Percentiles rank a stretch among this genome's conserved stretches.
These are phyloP conservation scores for Drosophila paranaensis DNA, from an alignment of 2,888 invertebrate species.

Conservation along the genomic window DNA sequence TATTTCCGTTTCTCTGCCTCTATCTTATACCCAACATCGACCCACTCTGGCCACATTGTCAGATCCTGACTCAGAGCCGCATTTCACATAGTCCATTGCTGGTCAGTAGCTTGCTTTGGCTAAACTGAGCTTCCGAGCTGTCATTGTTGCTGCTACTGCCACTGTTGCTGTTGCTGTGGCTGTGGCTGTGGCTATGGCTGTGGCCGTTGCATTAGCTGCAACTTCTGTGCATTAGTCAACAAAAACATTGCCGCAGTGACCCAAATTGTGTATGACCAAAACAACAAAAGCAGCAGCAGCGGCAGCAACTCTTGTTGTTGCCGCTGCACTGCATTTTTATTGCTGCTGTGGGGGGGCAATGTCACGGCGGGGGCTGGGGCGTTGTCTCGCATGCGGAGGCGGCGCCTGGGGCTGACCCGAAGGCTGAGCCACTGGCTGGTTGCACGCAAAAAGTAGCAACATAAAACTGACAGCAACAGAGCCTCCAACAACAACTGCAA, in stretches of 20 bases:
- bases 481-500: constrained; percentile 36
- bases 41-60: neutral
- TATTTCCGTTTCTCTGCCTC: too few relatives aligned
- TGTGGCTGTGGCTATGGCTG: too few relatives aligned
- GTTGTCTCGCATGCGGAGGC: neutral
- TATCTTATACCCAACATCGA: neutral
- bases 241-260: constrained; percentile 79
- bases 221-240: constrained; percentile 62
- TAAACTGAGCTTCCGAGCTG: constrained; percentile 19
- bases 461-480: constrained; percentile 61
- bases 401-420: neutral
- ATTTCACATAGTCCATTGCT: neutral
- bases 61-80: constrained; percentile 7
- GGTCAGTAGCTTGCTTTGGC: constrained; percentile 33
- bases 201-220: constrained; percentile 35
- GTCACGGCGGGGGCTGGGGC: constrained; percentile 27
- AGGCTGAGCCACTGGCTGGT: constrained; percentile 10
- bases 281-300: constrained; percentile 41
- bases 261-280: constrained; percentile 66
- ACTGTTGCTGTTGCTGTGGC: constrained; percentile 11
- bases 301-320: constrained; percentile 37
- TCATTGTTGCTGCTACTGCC: constrained; percentile 8
- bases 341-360: constrained; percentile 48
- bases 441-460: constrained; percentile 53
- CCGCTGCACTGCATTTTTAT: constrained; percentile 64